A percentile compares a stretch with the other conserved stretches of the same genome.
These are phyloP conservation scores for Benthosema pterotum DNA, from an alignment of 2,797 vertebrate genomes.

Conservation along the genomic window DNA sequence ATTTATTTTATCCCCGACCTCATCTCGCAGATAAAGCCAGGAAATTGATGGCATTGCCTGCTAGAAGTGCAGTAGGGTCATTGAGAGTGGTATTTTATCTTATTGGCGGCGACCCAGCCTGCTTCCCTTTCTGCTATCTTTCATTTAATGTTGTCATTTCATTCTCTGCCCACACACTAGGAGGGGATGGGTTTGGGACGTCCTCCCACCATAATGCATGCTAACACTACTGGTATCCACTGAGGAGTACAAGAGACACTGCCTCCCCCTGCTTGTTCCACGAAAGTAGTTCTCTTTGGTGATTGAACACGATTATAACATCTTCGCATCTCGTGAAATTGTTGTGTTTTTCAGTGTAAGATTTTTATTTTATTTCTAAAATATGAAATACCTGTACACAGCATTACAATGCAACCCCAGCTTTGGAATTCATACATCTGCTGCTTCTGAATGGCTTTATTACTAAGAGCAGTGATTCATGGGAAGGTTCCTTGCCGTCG, in stretches of 20 bases:
- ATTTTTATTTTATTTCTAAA: too few relatives aligned
- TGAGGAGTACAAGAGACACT: neutral
- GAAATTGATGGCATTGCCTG: constrained; percentile 28
- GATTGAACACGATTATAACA: too few relatives aligned
- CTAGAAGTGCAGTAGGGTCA: constrained; percentile 34
- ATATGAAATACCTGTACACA: too few relatives aligned
- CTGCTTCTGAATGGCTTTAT: constrained; percentile 26
- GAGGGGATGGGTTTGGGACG: constrained; percentile 26
- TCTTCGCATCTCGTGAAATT: too few relatives aligned
- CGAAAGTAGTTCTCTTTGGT: too few relatives aligned
- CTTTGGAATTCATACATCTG: constrained; percentile 20
- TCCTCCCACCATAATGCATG: constrained; percentile 11
- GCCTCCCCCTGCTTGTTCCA: neutral
- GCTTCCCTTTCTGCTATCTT: constrained; percentile 35
- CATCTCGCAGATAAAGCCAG: constrained; percentile 43
- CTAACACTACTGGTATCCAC: constrained; percentile 10
- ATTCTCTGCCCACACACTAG: constrained; percentile 16
- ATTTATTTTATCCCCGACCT: neutral
- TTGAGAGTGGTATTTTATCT: constrained; percentile 48
- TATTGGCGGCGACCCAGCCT: constrained; percentile 30
- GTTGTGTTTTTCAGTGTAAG: too few relatives aligned
- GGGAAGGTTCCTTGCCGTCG: constrained; percentile 21
- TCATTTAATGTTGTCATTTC: constrained; percentile 45
- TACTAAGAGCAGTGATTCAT: constrained; percentile 35
- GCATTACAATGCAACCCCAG: too few relatives aligned